Base-by-base conservation (phyloP, 2,888 invertebrate species). In the Hyposoter didymator region DNA sequence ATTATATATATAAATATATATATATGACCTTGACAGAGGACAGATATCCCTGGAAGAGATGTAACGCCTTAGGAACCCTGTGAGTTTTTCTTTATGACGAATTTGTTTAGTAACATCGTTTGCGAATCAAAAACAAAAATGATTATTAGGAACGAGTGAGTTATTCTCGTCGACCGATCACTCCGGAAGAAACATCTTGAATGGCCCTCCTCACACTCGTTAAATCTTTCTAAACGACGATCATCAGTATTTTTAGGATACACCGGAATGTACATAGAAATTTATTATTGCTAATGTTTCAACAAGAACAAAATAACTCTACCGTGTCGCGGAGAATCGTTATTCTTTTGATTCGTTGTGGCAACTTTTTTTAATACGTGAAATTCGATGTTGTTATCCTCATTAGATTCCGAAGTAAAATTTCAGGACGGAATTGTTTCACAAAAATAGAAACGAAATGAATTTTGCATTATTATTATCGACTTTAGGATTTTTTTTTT, bases 201-300 rank as follows among this genome's bases (percentile, higher is more conserved):
- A 32, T 45, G 47, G 28, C 47, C 32, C 62, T 79, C 64, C 55
- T 70, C 64, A 59, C 69, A 28, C 84, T 79, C 78, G 70, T 70
- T 59, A 72, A 66, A 82, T 82, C 72, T 75, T 70, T 62, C 79
- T 62, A 52, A 74, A 74, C 78, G 88, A 82, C 84, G 86, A 88
- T 87, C 86, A 91, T 91, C 92, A 91, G 92, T 92, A 92, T 91
- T 92, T 81, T 89, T 91, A 91, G 90, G 86, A 89, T 91, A 91
- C 88, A 84, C 88, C 86, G 87, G 85, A 89, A 90, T 90, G 89
- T 91, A 87, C 84, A 91, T 83, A 88, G 88, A 89, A 88, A 76
- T 78, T 78, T 70, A 76, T 69, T 67, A 70, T 49, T 49, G 47
- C 49, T 67, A 19, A 70, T 49, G 69, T 76, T 85, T 80, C 72